Percentiles rank a stretch among this genome's conserved stretches.
Evolutionary conservation across 2,113 vertebrate genomes (phyloP).

Genomic region (Sinocyclocheilus rhinocerous): DNA sequence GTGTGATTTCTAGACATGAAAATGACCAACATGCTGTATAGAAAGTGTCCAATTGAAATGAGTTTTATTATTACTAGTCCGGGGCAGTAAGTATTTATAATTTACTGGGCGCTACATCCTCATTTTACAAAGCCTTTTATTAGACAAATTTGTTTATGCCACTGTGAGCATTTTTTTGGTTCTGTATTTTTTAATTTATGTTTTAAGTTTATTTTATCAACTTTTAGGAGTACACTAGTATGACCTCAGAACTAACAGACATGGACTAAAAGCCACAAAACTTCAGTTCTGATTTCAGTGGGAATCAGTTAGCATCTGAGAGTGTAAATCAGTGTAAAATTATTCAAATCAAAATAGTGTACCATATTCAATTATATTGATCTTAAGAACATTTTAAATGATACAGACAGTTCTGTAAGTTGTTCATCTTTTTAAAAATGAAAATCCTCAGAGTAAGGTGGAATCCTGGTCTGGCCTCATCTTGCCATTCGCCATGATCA

Average conservation of each 20-base stretch:
- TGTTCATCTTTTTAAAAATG: neutral
- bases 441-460: constrained; percentile 85
- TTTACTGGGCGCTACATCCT: too few relatives aligned
- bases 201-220: neutral
- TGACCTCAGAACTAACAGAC: neutral
- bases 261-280: neutral
- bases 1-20: neutral
- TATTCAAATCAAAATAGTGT: neutral
- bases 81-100: too few relatives aligned
- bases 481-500: constrained; percentile 86
- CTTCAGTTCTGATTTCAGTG: neutral
- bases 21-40: neutral
- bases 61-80: too few relatives aligned
- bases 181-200: neutral
- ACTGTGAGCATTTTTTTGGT: neutral
- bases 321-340: neutral
- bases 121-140: neutral
- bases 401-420: neutral
- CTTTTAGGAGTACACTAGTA: neutral
- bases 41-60: too few relatives aligned
- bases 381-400: neutral
- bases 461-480: constrained; percentile 92
- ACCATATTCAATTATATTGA: neutral
- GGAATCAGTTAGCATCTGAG: neutral
- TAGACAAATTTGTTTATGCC: neutral